phyloP scores from a whole-genome alignment of 2,797 vertebrate species.

The Moxostoma hubbsi region DNA sequence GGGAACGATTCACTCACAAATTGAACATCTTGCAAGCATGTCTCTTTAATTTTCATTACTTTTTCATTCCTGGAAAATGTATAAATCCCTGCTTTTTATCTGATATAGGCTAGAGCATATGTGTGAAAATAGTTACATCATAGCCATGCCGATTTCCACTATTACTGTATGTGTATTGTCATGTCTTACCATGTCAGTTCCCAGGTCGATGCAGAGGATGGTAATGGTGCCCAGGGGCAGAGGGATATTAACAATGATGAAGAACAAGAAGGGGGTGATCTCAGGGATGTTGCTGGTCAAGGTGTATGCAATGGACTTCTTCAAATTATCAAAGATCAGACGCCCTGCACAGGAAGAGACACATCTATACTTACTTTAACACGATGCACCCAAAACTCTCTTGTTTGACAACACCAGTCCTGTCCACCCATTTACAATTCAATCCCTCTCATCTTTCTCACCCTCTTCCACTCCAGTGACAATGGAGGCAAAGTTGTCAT shows the following conservation, averaged over 20 bases:
- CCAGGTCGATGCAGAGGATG: slow-evolving; percentile 93
- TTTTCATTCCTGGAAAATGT: too few relatives aligned
- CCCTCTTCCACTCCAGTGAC: slow-evolving; percentile 80
- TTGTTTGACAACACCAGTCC: neutral
- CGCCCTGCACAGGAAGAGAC: slow-evolving; percentile 65
- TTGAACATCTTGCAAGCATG: too few relatives aligned
- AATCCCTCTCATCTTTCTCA: slow-evolving; percentile 54
- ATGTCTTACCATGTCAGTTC: slow-evolving; percentile 91
- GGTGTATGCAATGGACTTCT: slow-evolving; percentile 95
- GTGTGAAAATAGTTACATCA: neutral
- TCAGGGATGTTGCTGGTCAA: slow-evolving; percentile 96
- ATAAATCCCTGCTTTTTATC: neutral
- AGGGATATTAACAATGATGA: slow-evolving; percentile 93
- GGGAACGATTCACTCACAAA: too few relatives aligned
- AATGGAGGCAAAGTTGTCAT: slow-evolving; percentile 80
- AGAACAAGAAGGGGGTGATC: slow-evolving; percentile 92
- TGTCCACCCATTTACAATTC: slow-evolving; percentile 12
- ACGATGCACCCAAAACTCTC: too few relatives aligned
- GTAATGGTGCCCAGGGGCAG: slow-evolving; percentile 93
- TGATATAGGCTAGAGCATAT: neutral
- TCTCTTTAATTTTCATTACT: too few relatives aligned
- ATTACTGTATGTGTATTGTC: neutral
- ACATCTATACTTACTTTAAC: slow-evolving; percentile 9
- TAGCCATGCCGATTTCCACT: neutral
- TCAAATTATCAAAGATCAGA: slow-evolving; percentile 79